Base-by-base conservation (phyloP, 2,797 vertebrate species). In the Momotus momota region DNA sequence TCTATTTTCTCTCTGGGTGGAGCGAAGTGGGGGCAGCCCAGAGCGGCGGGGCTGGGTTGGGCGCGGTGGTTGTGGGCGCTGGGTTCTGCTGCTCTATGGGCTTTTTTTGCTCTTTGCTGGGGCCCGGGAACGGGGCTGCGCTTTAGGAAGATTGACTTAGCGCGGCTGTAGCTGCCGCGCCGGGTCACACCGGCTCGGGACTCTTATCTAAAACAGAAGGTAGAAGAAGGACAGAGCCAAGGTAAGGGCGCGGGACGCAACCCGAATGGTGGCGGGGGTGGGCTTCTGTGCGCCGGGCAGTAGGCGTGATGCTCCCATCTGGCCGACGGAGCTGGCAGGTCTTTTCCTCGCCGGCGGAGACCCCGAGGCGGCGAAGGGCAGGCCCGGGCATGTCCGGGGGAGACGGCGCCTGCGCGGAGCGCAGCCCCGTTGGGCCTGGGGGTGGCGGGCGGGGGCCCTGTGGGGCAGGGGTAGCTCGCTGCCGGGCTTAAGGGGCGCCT, bases 41-140 rank as follows among this genome's bases (percentile, higher is more conserved):
- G 16, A 9, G 49, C 26, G 49, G 49, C 15, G 6, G 49, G 26
- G 49, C 9, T 25, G 49, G 35, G 35, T 35, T 35, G 35, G 35
- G 35, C 35, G 35, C 35, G 35, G 35, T 35, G 35, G 35, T 8
- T n/a, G n/a, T n/a, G n/a, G n/a, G n/a, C n/a, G n/a, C n/a, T n/a
- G n/a, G n/a, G n/a, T 35, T 35, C 35, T 35, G 35, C 35, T 35
- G 35, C 35, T 35, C 35, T 8, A 35, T 35, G 35, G 35, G 35
- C 35, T 35, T 35, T 35, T 35, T 35, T 35, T 35, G 35, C 35
- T 35, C 35, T 35, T 35, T 35, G 9, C 7, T 2, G 43, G 23
- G 21, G 60, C 25, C 12, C 0, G 16, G 17, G 6, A 21, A 1
- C 5, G 1, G 31, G 48, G 13, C 20, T 4, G 18, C 2, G 17